Base-by-base conservation (phyloP, 2,113 vertebrate genomes). In the Meriones unguiculatus region DNA sequence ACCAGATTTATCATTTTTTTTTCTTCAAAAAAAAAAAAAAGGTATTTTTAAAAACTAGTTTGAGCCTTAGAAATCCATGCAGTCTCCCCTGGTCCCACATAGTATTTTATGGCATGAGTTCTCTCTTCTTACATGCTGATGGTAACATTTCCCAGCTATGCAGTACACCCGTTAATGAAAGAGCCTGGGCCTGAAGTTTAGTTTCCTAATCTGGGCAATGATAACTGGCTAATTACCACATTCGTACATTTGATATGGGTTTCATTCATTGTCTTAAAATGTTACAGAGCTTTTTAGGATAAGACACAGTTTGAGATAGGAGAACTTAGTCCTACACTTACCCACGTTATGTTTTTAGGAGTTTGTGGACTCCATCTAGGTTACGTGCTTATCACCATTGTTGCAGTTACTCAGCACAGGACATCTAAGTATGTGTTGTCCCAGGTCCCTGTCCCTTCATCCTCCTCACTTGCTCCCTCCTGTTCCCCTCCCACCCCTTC, bases 1-100 rank as follows among this genome's bases (percentile, higher is more conserved):
- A 91, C n/a, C 10, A 91, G 59, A 35, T 84, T 50, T 84, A 76
- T 50, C 17, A 41, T 82, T 22, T 95, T n/a, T 95, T n/a, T 59
- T 10, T 93, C 28, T 81, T 78, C 46, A 46, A 46, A 46, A 46
- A 46, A 46, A 46, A 46, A 46, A 46, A 46, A 46, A 64, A 54
- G 50, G 30, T 9, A 8, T 50, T 35, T 57, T 80, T 38, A 17
- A 35, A 17, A 70, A 17, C 35, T 57, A 80, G 35, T 80, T 57
- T 80, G 52, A 57, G 9, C 9, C 10, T 22, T 57, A 80, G 77
- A 22, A 80, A 57, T 57, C 32, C 18, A 80, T 35, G 46, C 38
- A 25, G 1, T 54, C 30, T 52, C 50, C 18, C 28, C 50, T 54
- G 32, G 28, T 54, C 30, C 46, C 28, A 30, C 32, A 80, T 52